Conservation (phyloP, 2,113 vertebrate species). For the Cacatua alba region DNA sequence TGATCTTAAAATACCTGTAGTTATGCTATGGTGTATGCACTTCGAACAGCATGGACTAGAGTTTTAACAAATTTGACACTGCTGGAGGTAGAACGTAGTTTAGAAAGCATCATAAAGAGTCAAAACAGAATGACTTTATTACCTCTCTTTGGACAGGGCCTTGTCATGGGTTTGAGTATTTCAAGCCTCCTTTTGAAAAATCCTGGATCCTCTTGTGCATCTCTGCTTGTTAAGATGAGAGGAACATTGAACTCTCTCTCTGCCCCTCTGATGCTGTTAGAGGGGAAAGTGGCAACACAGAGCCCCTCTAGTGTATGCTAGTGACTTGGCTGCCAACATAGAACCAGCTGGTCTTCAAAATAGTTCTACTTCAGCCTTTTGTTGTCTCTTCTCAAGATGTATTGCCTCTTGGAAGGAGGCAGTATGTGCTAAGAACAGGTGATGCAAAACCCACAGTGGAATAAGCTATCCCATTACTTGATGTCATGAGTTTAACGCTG, state of each 20-base stretch:
- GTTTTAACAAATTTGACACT: neutral
- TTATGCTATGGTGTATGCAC: neutral
- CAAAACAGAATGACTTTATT: neutral
- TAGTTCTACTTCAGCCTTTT: neutral
- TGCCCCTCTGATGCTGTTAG: slow-evolving; percentile 20
- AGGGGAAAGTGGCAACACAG: neutral
- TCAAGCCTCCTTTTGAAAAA: neutral
- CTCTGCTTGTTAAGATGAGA: neutral
- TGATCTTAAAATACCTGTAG: neutral
- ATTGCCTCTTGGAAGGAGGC: neutral
- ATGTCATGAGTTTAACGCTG: neutral
- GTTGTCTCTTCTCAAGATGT: neutral
- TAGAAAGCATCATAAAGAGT: neutral
- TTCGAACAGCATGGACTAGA: neutral
- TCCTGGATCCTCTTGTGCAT: neutral
- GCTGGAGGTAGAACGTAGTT: neutral
- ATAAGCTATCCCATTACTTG: neutral
- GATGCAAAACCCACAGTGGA: neutral
- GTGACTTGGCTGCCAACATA: neutral
- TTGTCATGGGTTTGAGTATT: neutral
- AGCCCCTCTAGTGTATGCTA: neutral
- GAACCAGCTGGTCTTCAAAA: slow-evolving; percentile 11
- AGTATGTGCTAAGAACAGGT: neutral
- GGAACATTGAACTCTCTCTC: slow-evolving; percentile 12
- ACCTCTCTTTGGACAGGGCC: neutral